Evolutionary conservation across 2,797 vertebrate genomes (phyloP), one percentile per base, ranked within the genome.

Genomic region (Austrolebias charrua): DNA sequence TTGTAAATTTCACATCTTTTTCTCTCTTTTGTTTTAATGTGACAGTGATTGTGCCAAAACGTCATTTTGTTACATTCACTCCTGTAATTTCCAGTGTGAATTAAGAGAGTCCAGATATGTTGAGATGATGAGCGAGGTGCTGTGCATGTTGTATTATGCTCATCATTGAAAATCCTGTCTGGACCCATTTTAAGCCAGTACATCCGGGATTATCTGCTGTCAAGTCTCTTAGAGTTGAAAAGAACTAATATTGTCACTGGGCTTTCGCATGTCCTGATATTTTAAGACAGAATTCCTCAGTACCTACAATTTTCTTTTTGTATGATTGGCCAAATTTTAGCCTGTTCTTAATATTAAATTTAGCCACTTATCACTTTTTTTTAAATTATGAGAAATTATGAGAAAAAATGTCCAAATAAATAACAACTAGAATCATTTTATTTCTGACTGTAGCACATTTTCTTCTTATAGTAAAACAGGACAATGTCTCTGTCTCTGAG

Each of bases 201-300:
- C 16, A 53, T 60, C 48, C 49, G 12, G 62, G 60, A 71, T 65
- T 19, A 63, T 60, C 58, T 66, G 56, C 16, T 48, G 24, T 24
- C 60, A 45, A 69, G 6, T 47, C 1, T 8, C 47, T 66, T 33
- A 47, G 16, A 29, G 42, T 49, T 61, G 11, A 56, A 7, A 24
- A 62, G 20, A 58, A 31, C 7, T 24, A 16, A 59, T 2, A 19
- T 35, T 49, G 14, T 11, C 63, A 5, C 9, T 12, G 11, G 15
- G 4, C 44, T 56, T 55, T 54, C 4, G 47, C 1, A 7, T 12
- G 35, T 19, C 19, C n/a, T 28, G 38, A 49, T 11, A 24, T 18
- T 42, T 33, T 10, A 35, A n/a, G 38, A 28, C n/a, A 14, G 19
- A 50, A 46, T 40, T 61, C 43, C 42, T 12, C 13, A 9, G 5